Evolutionary conservation across 2,797 vertebrate genomes (phyloP), one percentile per base, ranked within the genome.

Genomic region (Silurus lanzhouensis): DNA sequence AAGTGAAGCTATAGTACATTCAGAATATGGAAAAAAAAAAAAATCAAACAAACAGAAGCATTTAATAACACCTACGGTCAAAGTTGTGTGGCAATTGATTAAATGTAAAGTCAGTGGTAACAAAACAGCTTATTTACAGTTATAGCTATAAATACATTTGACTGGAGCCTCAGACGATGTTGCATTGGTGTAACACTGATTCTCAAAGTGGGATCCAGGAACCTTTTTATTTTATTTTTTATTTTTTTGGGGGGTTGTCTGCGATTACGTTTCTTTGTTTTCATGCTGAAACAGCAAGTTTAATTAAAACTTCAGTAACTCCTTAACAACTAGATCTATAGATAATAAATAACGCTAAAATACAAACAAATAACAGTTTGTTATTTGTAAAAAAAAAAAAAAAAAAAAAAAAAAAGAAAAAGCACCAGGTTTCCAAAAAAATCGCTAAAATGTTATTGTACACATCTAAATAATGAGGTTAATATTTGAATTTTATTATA

Each of bases 1-100:
- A 22, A 38, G 38, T 60, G 27, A 22, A 27, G 57, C 58, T 55
- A 83, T 68, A 31, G 74, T 90, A 89, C 88, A 90, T 90, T 90
- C 83, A 77, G 70, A 79, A 85, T 75, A 74, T 58, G 8, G 27
- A 27, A 12, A 44, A 38, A 60, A 60, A 76, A 31, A n/a, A 17
- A 48, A 71, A 71, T 14, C 31, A 68, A 68, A 19, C 17, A 60
- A 58, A 70, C 60, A 58, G 38, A 57, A 58, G 74, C n/a, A 38
- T 2, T 27, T 60, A 84, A 48, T 70, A 72, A 64, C 25, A 83
- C 63, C 19, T 77, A 60, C 17, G 71, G 31, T 71, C 1, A 78
- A 81, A 22, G 8, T 12, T 77, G 64, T 38, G 27, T 72, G 46
- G 25, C 57, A 66, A 19, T 44, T 46, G 71, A 63, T 61, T 27